A percentile compares a stretch with the other conserved stretches of the same genome.
Conservation (phyloP, 92 coral and sea anemone species). For the Heteractis magnifica region DNA sequence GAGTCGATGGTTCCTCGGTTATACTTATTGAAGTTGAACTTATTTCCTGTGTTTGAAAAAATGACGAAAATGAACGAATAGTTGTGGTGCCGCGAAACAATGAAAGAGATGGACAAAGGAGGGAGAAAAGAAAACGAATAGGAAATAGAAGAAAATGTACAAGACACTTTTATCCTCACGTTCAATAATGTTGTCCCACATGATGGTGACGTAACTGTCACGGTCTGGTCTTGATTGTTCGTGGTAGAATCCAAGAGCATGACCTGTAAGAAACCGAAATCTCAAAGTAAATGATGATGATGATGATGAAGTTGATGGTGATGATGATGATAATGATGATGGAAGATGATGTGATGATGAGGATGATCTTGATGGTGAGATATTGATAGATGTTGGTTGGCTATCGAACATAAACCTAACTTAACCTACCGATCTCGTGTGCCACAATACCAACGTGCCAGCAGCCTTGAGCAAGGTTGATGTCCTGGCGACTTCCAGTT, state of each 20-base stretch:
- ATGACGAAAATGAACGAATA: background rate
- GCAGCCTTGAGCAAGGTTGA: constrained; percentile 75
- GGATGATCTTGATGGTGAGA: too few relatives aligned
- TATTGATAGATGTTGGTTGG: too few relatives aligned
- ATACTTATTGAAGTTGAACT: constrained; percentile 79
- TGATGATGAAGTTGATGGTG: too few relatives aligned
- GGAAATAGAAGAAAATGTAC: background rate
- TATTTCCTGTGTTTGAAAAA: constrained; percentile 26
- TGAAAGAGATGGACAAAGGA: background rate
- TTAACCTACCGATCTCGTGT: constrained; percentile 78
- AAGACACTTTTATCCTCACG: constrained; percentile 14
- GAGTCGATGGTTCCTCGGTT: constrained; percentile 68
- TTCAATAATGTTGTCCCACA: constrained; percentile 61
- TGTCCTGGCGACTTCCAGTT: constrained; percentile 72
- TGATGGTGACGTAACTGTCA: constrained; percentile 58
- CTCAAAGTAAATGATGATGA: too few relatives aligned
- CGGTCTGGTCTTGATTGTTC: constrained; percentile 82
- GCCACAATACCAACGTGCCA: constrained; percentile 82
- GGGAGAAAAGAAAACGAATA: background rate
- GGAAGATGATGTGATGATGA: too few relatives aligned
- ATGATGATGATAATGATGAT: too few relatives aligned
- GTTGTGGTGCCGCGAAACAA: background rate
- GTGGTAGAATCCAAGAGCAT: constrained; percentile 76
- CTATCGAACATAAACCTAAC: background rate
- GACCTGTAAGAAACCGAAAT: constrained; percentile 24